Evolutionary conservation across 2,888 invertebrate species (phyloP).

Genomic region (Drosophila recens): DNA sequence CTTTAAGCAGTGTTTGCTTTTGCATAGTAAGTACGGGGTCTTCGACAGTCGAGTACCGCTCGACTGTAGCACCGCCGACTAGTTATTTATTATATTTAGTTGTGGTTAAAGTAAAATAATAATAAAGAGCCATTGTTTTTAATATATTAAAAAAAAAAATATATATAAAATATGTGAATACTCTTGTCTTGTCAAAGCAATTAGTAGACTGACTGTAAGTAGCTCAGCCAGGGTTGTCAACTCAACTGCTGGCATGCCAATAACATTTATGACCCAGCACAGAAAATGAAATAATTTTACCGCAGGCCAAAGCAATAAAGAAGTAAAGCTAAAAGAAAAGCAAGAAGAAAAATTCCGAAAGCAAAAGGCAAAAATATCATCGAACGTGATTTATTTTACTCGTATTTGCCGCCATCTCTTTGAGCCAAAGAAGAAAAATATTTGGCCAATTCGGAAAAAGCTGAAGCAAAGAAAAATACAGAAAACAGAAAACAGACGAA

Average conservation of each 20-base stretch:
- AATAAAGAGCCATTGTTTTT: too few species aligned
- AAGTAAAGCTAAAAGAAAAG: constrained; percentile 21
- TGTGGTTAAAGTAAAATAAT: too few species aligned
- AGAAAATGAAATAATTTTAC: constrained; percentile 66
- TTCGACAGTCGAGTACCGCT: too few species aligned
- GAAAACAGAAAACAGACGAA: neutral
- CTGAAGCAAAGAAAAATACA: neutral
- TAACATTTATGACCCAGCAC: constrained; percentile 31
- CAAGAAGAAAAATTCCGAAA: constrained; percentile 13
- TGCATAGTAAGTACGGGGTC: too few species aligned
- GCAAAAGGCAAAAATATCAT: constrained; percentile 48
- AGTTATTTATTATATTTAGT: too few species aligned
- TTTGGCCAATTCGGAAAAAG: constrained; percentile 46
- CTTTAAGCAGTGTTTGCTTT: too few species aligned
- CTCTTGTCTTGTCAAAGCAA: too few species aligned
- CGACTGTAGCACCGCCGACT: too few species aligned
- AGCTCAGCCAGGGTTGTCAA: constrained; percentile 45
- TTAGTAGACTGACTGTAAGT: neutral
- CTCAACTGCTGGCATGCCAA: constrained; percentile 34
- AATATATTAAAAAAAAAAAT: too few species aligned
- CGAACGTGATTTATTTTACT: constrained; percentile 67
- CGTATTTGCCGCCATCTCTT: constrained; percentile 43
- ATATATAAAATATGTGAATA: too few species aligned
- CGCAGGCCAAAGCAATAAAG: constrained; percentile 44
- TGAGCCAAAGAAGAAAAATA: constrained; percentile 62